phyloP scores from a whole-genome alignment of 2,797 vertebrate species.

The Halcyon chelicuti region DNA sequence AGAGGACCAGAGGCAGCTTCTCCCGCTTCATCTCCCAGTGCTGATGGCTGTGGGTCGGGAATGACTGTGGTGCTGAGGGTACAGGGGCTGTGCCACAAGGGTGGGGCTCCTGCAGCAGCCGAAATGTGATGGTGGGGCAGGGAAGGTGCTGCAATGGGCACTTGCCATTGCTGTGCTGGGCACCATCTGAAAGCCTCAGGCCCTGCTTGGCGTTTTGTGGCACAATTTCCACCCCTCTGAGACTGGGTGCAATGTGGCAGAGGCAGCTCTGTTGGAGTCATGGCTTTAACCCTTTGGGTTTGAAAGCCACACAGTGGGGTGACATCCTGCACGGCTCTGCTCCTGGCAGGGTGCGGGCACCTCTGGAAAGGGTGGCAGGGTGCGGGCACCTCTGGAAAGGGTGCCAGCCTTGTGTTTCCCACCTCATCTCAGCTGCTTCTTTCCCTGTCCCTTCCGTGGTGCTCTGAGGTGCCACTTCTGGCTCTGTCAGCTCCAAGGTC shows the following conservation, averaged over 20 bases:
- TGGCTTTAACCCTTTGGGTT: neutral
- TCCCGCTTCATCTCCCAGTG: neutral
- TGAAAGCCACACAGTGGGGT: neutral
- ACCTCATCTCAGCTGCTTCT: neutral
- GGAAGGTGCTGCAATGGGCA: neutral
- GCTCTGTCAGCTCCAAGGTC: constrained; percentile 24
- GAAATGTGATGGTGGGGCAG: rapidly evolving
- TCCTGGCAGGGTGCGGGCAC: rapidly evolving
- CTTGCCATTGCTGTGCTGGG: neutral
- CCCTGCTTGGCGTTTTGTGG: neutral
- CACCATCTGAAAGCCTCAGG: neutral
- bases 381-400: neutral
- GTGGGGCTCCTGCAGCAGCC: rapidly evolving
- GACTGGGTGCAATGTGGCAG: rapidly evolving
- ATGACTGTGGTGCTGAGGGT: rapidly evolving
- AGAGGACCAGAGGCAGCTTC: neutral
- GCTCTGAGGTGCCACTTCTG: neutral
- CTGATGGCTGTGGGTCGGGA: rapidly evolving
- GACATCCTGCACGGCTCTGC: rapidly evolving
- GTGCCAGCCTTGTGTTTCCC: neutral
- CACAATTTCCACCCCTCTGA: neutral
- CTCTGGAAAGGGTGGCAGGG: neutral
- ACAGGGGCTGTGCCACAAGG: neutral
- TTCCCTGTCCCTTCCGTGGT: neutral
- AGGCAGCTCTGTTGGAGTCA: neutral